Conservation (phyloP, 2,113 vertebrate genomes). For the Pollimyrus isidori region DNA sequence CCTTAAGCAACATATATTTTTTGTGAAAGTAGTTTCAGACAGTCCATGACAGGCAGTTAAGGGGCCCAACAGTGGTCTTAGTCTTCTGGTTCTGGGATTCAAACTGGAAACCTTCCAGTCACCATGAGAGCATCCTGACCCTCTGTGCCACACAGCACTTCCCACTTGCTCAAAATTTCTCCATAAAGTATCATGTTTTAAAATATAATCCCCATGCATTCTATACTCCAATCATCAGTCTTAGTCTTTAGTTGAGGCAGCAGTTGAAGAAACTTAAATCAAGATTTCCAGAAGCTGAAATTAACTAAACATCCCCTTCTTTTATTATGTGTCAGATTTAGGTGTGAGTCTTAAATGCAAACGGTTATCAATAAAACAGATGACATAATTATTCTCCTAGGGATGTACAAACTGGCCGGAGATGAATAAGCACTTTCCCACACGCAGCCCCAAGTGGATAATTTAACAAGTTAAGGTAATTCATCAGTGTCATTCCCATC, state of each 20-base stretch:
- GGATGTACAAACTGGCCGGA: not conserved
- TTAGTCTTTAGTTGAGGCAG: not conserved
- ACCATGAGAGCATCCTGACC: not conserved
- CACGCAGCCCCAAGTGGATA: not conserved
- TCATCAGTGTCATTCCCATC: not conserved
- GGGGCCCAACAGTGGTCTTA: not conserved
- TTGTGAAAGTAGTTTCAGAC: not conserved
- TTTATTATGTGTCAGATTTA: not conserved
- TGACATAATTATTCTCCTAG: not conserved
- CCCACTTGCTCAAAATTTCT: not conserved
- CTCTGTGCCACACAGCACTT: not conserved
- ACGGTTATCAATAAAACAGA: not conserved
- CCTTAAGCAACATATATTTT: not conserved
- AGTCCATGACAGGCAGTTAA: not conserved
- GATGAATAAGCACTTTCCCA: not conserved
- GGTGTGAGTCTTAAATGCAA: not conserved
- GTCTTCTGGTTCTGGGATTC: not conserved
- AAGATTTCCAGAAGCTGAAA: not conserved
- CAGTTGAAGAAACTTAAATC: not conserved
- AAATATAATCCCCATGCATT: not conserved
- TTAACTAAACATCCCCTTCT: not conserved
- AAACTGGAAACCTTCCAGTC: not conserved
- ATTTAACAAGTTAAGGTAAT: not conserved
- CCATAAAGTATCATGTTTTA: not conserved
- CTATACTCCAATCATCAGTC: not conserved